These are phyloP conservation scores for Labrus mixtus DNA, from an alignment of 2,113 vertebrate genomes.

Conservation along the genomic window DNA sequence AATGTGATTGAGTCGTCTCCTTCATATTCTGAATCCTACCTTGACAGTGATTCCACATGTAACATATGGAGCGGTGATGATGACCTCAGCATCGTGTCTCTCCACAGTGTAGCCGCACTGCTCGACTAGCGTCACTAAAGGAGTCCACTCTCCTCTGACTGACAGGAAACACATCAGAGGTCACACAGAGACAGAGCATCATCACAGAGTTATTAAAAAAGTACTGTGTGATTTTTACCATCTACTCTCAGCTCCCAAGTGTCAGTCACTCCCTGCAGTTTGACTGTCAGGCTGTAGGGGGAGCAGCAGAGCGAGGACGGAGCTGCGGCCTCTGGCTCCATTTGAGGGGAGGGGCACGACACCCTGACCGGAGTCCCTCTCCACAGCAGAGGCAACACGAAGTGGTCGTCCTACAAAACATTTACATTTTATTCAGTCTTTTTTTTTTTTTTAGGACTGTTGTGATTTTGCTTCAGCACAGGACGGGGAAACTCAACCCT, in stretches of 20 bases:
- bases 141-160: constrained; percentile 74
- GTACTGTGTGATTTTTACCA: constrained; percentile 27
- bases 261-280: constrained; percentile 3
- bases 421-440: too few relatives aligned
- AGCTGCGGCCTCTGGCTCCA: background rate
- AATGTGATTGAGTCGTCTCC: too few relatives aligned
- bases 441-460: too few relatives aligned
- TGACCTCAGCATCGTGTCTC: background rate
- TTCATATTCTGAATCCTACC: constrained; percentile 32
- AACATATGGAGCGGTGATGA: constrained; percentile 48
- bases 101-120: constrained; percentile 67
- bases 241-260: constrained; percentile 52
- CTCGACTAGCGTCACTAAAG: constrained; percentile 43
- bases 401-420: constrained; percentile 47
- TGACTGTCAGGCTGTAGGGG: constrained; percentile 36
- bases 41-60: constrained; percentile 68
- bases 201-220: background rate
- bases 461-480: too few relatives aligned
- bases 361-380: constrained; percentile 54
- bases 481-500: too few relatives aligned
- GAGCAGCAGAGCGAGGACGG: constrained; percentile 68
- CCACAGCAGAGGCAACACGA: constrained; percentile 73
- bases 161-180: background rate
- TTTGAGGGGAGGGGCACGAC: constrained; percentile 59
- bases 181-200: too few relatives aligned